These are phyloP conservation scores for Elanoides forficatus DNA, from an alignment of 2,113 vertebrate species.

Conservation along the genomic window DNA sequence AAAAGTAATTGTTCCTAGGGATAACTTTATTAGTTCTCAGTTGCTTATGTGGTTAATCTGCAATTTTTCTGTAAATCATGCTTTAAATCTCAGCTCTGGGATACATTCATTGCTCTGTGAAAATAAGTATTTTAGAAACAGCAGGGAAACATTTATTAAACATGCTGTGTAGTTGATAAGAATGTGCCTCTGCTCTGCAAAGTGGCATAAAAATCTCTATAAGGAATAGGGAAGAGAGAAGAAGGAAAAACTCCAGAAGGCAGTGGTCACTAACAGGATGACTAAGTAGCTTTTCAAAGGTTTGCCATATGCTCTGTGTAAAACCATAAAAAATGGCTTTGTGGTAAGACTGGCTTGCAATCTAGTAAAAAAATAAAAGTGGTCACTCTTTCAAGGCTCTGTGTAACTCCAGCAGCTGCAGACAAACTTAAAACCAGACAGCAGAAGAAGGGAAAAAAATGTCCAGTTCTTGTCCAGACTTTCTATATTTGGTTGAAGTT, in stretches of 20 bases:
- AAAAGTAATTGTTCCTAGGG: neutral
- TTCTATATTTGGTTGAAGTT: conserved; percentile 53
- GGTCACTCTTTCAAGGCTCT: conserved; percentile 23
- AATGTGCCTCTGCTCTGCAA: neutral
- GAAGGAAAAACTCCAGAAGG: neutral
- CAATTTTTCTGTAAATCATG: neutral
- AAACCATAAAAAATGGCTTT: conserved; percentile 32
- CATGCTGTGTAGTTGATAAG: neutral
- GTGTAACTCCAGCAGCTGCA: conserved; percentile 41
- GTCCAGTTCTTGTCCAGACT: conserved; percentile 19
- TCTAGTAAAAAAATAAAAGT: conserved; percentile 54
- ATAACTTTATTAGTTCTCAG: neutral
- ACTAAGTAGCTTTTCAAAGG: conserved; percentile 47
- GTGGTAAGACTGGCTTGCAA: conserved; percentile 28
- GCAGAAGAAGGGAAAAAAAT: neutral
- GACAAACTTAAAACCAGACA: conserved; percentile 31
- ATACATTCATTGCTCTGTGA: neutral
- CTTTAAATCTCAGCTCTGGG: neutral
- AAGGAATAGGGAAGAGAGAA: neutral
- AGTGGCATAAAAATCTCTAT: neutral
- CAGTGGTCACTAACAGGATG: neutral
- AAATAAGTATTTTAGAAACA: neutral
- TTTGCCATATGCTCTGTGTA: neutral
- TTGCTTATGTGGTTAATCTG: neutral
- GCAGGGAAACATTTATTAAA: neutral